These are phyloP conservation scores for Bombylius discolor DNA, from an alignment of 2,888 invertebrate species.

Conservation along the genomic window DNA sequence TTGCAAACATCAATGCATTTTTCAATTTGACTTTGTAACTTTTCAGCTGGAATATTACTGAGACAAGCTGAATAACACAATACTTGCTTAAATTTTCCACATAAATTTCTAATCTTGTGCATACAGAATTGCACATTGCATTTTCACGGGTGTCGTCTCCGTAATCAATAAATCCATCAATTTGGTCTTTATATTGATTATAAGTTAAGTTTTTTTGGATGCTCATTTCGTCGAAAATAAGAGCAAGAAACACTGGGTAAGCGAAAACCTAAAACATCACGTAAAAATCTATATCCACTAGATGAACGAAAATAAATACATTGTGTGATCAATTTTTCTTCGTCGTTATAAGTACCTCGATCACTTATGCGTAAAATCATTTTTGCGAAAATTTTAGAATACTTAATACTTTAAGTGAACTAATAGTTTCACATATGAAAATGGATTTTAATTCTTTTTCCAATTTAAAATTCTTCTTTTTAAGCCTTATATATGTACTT, in stretches of 20 bases:
- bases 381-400: too few species aligned
- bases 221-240: constrained; percentile 5
- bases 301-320: too few species aligned
- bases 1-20: not conserved
- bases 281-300: too few species aligned
- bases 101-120: constrained; percentile 3
- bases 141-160: not conserved
- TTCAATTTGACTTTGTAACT: not conserved
- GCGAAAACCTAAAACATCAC: too few species aligned
- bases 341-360: too few species aligned
- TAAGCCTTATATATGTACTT: too few species aligned
- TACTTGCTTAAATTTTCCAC: constrained; percentile 2
- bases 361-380: too few species aligned
- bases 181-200: constrained; percentile 3
- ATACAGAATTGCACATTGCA: not conserved
- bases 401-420: too few species aligned
- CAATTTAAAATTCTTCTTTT: too few species aligned
- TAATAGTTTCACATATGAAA: too few species aligned
- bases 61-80: constrained; percentile 1
- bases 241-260: not conserved
- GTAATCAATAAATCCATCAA: constrained; percentile 6
- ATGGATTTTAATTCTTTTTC: too few species aligned
- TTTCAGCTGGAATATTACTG: not conserved
- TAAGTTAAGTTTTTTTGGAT: constrained; percentile 2
- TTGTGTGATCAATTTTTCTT: too few species aligned